phyloP scores from a whole-genome alignment of 1,140 invertebrate genomes.

The Copidosoma floridanum region DNA sequence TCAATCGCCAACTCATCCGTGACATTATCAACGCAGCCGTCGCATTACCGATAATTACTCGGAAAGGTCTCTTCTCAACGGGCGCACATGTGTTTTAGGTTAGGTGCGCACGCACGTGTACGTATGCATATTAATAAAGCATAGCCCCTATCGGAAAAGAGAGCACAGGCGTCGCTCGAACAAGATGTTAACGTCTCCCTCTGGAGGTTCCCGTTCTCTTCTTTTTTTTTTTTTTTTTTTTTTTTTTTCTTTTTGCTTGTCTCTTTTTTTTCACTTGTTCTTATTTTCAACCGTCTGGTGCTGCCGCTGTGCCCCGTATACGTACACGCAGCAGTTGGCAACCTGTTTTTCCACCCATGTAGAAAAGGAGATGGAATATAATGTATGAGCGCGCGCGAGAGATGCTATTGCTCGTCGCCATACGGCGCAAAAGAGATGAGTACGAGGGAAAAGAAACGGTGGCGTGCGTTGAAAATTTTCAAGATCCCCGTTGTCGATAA shows the following conservation, averaged over 20 bases:
- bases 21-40: constrained; percentile 12
- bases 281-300: neutral
- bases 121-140: too few relatives aligned
- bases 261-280: neutral
- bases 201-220: neutral
- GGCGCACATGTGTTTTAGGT: too few relatives aligned
- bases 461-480: constrained; percentile 31
- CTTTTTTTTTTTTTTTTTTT: too few relatives aligned
- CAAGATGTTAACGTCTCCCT: constrained; percentile 25
- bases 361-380: neutral
- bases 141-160: too few relatives aligned
- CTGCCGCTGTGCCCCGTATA: neutral
- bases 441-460: too few relatives aligned
- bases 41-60: neutral
- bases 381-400: too few relatives aligned
- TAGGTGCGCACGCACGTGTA: too few relatives aligned
- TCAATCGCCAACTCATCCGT: constrained; percentile 19
- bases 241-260: neutral
- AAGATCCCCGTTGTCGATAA: constrained; percentile 31
- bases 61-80: too few relatives aligned
- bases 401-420: too few relatives aligned
- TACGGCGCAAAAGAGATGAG: too few relatives aligned
- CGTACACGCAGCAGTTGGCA: neutral
- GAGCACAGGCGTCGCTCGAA: constrained; percentile 10
- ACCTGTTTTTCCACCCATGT: constrained; percentile 9